Base-by-base conservation (phyloP, 92 coral and sea anemone species). In the Zoanthus sociatus region DNA sequence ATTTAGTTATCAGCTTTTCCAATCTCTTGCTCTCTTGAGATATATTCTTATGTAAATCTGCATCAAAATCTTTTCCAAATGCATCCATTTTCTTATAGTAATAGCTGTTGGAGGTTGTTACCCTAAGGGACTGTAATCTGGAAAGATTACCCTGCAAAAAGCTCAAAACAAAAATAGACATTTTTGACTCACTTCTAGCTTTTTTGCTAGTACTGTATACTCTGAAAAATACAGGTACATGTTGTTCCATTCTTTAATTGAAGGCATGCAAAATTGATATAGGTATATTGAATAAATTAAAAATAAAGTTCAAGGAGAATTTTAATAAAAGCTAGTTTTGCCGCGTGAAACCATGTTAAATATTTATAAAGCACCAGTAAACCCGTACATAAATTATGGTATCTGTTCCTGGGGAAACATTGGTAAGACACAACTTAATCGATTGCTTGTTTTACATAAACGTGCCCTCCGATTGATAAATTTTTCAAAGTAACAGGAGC, bases 71-170 rank as follows among this genome's bases (percentile, higher is more conserved):
- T n/a, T 44, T 51, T 17, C 75, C 83, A 63, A 55, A 86, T 73
- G 74, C 89, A 75, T 74, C 83, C 42, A 73, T 51, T 72, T 74
- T 86, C 58, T 86, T 86, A 72, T 86, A 86, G 21, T 74, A 54
- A 53, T 86, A 60, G 4, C 83, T 73, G 75, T 86, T 82, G 51
- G 89, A 86, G 45, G 83, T 86, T 63, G 74, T 51, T 31, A 78
- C 51, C 26, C 90, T 46, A 30, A 78, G 83, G 42, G 90, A 74
- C 45, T 71, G 45, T 78, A 86, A 48, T 33, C 74, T 58, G 82
- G 64, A 58, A 55, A 33, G 66, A 82, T 86, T 8, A 79, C 56
- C 89, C 76, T 7, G 61, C 50, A 74, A 46, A 18, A 46, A 74
- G 10, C 47, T 18, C 63, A 45, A 74, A 86, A 55, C 33, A 26